Evolutionary conservation across 2,797 vertebrate genomes (phyloP).

Genomic region (Sphaeramia orbicularis): DNA sequence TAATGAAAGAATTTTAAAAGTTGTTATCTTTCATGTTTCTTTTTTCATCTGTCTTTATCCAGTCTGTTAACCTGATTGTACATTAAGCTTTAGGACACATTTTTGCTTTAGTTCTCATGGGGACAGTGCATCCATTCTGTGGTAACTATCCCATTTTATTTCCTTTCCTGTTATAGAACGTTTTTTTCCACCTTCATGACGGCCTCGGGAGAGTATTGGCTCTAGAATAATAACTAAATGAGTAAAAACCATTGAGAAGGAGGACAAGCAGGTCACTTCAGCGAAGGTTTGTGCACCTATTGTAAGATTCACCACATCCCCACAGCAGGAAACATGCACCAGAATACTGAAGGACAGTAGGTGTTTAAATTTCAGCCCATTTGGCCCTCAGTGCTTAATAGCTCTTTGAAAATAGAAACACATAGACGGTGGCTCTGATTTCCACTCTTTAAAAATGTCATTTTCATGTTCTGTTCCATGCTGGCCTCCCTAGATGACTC

Average conservation of each 20-base stretch:
- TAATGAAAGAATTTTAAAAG: conserved; percentile 1
- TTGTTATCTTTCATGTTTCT: neutral
- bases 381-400: conserved; percentile 24
- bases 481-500: conserved; percentile 51
- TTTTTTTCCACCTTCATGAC: conserved; percentile 31
- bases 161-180: conserved; percentile 25
- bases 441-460: conserved; percentile 47
- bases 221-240: conserved; percentile 38
- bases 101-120: neutral
- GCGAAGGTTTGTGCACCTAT: conserved; percentile 42
- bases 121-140: neutral
- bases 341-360: conserved; percentile 35
- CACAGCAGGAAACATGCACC: conserved; percentile 41
- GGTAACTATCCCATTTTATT: conserved; percentile 7
- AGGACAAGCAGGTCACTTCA: conserved; percentile 47
- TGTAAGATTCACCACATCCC: conserved; percentile 45
- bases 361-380: conserved; percentile 36
- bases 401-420: conserved; percentile 61
- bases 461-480: conserved; percentile 54
- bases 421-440: conserved; percentile 38
- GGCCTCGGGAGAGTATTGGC: conserved; percentile 28
- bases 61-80: neutral
- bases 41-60: neutral
- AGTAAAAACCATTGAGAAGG: conserved; percentile 30
- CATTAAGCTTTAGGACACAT: neutral